A percentile compares a stretch with the other conserved stretches of the same genome.
Conservation (phyloP, 2,797 vertebrate species). For the Diplodus sargus region DNA sequence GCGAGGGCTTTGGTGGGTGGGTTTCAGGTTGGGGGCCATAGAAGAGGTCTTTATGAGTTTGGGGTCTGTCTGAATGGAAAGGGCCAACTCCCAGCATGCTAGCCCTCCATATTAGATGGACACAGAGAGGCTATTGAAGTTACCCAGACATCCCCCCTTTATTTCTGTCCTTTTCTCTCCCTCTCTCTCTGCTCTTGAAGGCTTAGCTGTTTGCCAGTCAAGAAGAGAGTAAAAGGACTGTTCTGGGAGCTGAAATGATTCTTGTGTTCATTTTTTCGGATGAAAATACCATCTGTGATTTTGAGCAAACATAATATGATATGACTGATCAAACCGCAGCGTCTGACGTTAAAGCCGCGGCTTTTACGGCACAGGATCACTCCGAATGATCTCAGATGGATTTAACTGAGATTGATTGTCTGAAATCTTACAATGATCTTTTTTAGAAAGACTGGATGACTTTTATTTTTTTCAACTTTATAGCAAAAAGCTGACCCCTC, state of each 20-base stretch:
- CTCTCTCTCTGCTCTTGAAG: constrained; percentile 64
- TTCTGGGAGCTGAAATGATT: constrained; percentile 60
- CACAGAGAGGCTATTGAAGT: constrained; percentile 86
- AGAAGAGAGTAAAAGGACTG: constrained; percentile 66
- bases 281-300: constrained; percentile 61
- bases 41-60: constrained; percentile 84
- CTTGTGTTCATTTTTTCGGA: constrained; percentile 60
- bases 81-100: constrained; percentile 85
- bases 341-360: not conserved
- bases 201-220: constrained; percentile 65
- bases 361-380: constrained; percentile 14
- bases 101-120: constrained; percentile 82
- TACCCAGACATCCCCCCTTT: constrained; percentile 77
- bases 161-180: constrained; percentile 73
- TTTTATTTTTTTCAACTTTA: not conserved
- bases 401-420: not conserved
- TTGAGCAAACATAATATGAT: constrained; percentile 49
- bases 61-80: constrained; percentile 83
- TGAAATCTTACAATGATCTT: not conserved
- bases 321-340: constrained; percentile 15
- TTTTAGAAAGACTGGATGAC: not conserved
- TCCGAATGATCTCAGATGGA: not conserved
- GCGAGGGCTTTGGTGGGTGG: constrained; percentile 78
- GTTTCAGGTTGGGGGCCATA: constrained; percentile 83
- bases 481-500: not conserved